Evolutionary conservation across 2,113 vertebrate genomes (phyloP), one percentile per base, ranked within the genome.

Genomic region (Barnardius zonarius): DNA sequence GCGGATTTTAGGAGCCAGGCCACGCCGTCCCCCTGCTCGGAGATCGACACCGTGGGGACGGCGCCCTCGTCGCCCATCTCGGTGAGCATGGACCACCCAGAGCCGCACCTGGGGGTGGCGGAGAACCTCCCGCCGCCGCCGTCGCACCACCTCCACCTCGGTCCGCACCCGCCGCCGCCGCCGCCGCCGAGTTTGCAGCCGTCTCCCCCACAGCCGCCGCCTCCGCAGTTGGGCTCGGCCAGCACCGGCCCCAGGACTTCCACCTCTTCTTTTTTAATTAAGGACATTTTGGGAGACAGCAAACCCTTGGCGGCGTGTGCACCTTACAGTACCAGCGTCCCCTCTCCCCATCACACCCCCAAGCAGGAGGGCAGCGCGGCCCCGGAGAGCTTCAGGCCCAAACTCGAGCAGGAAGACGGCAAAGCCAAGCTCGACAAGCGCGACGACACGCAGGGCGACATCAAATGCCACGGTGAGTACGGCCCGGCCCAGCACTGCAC

Each of bases 251-350:
- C 98, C 97, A 98, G 99, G 99, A 99, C 98, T 98, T 98, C 99
- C 98, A 99, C 99, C 90, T 99, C 99, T 88, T 99, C 99, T 43
- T 99, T 99, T 96, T 93, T 99, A 96, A 99, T 99, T 98, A 99
- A 99, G 98, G 99, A 99, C 99, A 99, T 99, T 98, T 96, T 99
- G 97, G 99, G 99, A 78, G 99, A 99, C 98, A 99, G 99, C 96
- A 99, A 99, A 98, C 99, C 99, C 39, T 98, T 99, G 97, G 99
- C 99, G 90, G 99, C 99, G 31, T 99, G 99, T 93, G 99, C 99
- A 78, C 99, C 99, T 96, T 99, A 99, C 98, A 99, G 99, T 97
- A 99, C 99, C 97, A 99, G 98, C 66, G 99, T 99, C 33, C 97
- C 98, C 75, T 99, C 99, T 41, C 99, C 99, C 19, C 99, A 99